Base-by-base conservation (phyloP, 2,113 vertebrate genomes). In the Lates calcarifer region DNA sequence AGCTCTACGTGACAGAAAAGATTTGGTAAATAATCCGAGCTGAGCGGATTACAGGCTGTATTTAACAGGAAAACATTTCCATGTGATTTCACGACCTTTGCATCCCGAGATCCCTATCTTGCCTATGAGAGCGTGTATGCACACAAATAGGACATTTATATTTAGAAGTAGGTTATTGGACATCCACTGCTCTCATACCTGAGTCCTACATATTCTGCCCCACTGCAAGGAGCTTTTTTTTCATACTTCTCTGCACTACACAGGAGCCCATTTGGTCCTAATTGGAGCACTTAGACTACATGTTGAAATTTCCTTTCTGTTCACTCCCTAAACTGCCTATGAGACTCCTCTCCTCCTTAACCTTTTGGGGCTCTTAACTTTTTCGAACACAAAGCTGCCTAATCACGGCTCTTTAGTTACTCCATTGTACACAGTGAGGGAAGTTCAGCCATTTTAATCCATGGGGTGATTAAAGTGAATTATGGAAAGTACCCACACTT, bases 11-110 rank as follows among this genome's bases (percentile, higher is more conserved):
- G 69, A 73, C 65, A 71, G 64, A 69, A 14, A 72, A 81, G 79
- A 80, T 90, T 84, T 87, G 63, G 79, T 62, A 74, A 93, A 88
- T 90, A 91, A 82, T 79, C 83, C 29, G 2, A 60, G 22, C 26
- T 86, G 43, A 92, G 86, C 65, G 18, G 90, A 91, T 91, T 93
- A 88, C 8, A 29, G 75, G 41, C 70, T 55, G 69, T 75, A 43
- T 79, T 91, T 86, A 76, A 81, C 70, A 79, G 66, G 57, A 87
- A 88, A 91, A 86, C 65, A 85, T 74, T 86, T 55, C 61, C 86
- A 83, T 77, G 85, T 90, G 85, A 85, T 81, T 74, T 29, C 5
- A 24, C 57, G 62, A 84, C 67, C 61, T 76, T 69, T 71, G 62
- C 2, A 2, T 80, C 29, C 64, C 26, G 18, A 71, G 89, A 85